Base-by-base conservation (phyloP, 2,113 vertebrate genomes). In the Corythornis madagascariensis region DNA sequence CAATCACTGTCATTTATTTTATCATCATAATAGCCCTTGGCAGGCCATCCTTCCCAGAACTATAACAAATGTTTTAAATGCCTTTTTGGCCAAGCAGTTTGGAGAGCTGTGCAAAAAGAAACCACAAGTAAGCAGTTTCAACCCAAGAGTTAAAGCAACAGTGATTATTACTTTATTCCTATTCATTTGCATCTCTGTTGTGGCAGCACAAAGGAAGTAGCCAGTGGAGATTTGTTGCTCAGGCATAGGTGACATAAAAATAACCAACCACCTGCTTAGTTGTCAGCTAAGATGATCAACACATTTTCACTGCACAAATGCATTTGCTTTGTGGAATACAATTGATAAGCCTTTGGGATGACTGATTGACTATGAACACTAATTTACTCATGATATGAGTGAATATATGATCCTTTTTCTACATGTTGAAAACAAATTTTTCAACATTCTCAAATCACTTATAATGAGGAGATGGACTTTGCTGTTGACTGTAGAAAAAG, bases 1-100 rank as follows among this genome's bases (percentile, higher is more conserved):
- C 19, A 61, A 80, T 14, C 66, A 40, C 29, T 79, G 48, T 70
- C 79, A 88, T 96, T 92, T 88, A 92, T 92, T 93, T 93, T 80
- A 91, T 91, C 90, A 83, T 88, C 43, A 45, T 91, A 96, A 95
- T 72, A 93, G 61, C 56, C 75, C 53, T 87, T 93, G 96, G 96
- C 96, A 95, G 48, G 18, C 70, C 65, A 77, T 65, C 53, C 88
- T 86, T 87, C 72, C 87, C 85, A 84, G 84, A 50, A 92, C 88
- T 75, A 71, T 59, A 90, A 70, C 48, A 95, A 65, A 90, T 52
- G 73, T 73, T 91, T 90, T 57, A 93, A 93, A 95, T 81, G 85
- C 35, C 69, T 89, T 83, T 91, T 83, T 87, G 91, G 88, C 61
- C 74, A 88, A 86, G 76, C 88, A 43, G 38, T 88, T 65, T 38